Conservation (phyloP, 2,113 vertebrate species). For the Athene noctua region DNA sequence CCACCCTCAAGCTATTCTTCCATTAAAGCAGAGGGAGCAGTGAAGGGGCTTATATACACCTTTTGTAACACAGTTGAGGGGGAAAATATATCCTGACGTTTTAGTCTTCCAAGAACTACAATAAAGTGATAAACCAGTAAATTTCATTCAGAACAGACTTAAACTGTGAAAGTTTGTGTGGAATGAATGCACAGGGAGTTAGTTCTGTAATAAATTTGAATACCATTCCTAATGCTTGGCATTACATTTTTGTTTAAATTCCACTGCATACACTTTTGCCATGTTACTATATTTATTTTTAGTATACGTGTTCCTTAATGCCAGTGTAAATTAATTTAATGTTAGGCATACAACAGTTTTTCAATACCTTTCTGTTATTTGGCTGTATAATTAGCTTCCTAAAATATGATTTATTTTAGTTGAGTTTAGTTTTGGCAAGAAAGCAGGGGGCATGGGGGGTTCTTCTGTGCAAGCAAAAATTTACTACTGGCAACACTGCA, state of each 20-base stretch:
- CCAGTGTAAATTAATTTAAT: slow-evolving; percentile 53
- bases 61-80: background rate
- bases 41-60: background rate
- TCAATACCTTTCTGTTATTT: slow-evolving; percentile 64
- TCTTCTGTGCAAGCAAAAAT: slow-evolving; percentile 28
- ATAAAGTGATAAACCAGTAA: background rate
- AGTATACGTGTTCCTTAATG: background rate
- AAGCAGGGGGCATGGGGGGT: background rate
- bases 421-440: slow-evolving; percentile 43
- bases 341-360: slow-evolving; percentile 35
- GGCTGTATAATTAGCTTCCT: slow-evolving; percentile 49
- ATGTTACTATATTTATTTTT: slow-evolving; percentile 17
- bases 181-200: background rate
- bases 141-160: background rate
- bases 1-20: background rate
- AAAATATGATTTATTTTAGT: slow-evolving; percentile 62
- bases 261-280: slow-evolving; percentile 5
- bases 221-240: background rate
- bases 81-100: background rate
- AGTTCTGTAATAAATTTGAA: background rate
- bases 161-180: background rate
- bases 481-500: slow-evolving; percentile 15
- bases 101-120: background rate
- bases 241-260: slow-evolving; percentile 49
- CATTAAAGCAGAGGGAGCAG: background rate